Evolutionary conservation across 2,888 invertebrate species (phyloP).

Genomic region (Branchellion lobata): DNA sequence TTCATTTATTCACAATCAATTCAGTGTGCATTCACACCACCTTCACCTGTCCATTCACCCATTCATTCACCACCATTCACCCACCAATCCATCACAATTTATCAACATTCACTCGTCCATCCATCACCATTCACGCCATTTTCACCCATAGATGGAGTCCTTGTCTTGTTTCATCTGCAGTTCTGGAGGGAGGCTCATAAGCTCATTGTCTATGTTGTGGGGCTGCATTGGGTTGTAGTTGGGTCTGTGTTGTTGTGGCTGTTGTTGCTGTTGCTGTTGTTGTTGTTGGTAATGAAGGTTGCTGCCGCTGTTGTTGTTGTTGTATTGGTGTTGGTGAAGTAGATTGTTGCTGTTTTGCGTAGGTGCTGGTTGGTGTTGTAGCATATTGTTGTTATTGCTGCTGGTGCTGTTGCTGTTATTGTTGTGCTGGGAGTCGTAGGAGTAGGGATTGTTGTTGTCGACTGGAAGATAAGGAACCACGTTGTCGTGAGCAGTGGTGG

Average conservation of each 20-base stretch:
- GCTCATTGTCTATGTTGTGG: conserved; percentile 1
- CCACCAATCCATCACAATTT: too few species aligned
- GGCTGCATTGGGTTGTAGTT: background rate
- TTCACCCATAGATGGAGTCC: conserved; percentile 53
- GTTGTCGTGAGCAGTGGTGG: background rate
- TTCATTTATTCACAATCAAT: too few species aligned
- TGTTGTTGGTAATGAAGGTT: conserved; percentile 4
- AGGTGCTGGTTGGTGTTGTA: background rate
- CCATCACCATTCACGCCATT: background rate
- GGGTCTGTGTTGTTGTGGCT: conserved; percentile 1
- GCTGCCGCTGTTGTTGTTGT: conserved; percentile 3
- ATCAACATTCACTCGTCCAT: too few species aligned
- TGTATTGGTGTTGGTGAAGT: background rate
- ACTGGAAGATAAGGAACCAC: background rate
- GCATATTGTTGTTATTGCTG: background rate
- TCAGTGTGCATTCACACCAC: too few species aligned
- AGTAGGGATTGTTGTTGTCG: conserved; percentile 26
- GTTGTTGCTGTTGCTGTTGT: too few species aligned
- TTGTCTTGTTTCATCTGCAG: conserved; percentile 53
- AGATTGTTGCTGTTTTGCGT: background rate
- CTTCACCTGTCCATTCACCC: too few species aligned
- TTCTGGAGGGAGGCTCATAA: conserved; percentile 47
- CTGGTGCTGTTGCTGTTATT: background rate
- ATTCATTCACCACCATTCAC: too few species aligned
- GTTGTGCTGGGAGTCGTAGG: background rate